Conservation (phyloP, 2,888 invertebrate species). For the Melinaea menophilus region DNA sequence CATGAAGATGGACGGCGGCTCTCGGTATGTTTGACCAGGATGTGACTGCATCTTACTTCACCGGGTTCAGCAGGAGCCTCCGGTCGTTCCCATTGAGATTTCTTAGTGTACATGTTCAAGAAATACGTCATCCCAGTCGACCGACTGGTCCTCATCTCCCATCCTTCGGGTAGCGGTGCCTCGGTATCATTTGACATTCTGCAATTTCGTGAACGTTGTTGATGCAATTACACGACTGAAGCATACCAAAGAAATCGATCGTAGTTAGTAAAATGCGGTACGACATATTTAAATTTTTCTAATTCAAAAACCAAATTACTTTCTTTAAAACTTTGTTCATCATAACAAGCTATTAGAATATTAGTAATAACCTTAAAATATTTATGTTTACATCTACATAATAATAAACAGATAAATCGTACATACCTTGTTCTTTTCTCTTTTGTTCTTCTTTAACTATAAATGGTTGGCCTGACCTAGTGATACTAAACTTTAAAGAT, state of each 20-base stretch:
- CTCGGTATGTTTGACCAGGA: slow-evolving; percentile 94
- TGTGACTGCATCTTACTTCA: slow-evolving; percentile 92
- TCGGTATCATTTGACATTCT: slow-evolving; percentile 70
- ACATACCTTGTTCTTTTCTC: not conserved
- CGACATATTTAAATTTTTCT: no score
- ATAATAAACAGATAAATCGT: not conserved
- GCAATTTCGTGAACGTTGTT: slow-evolving; percentile 44
- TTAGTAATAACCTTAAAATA: slow-evolving; percentile 1
- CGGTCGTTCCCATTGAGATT: slow-evolving; percentile 98
- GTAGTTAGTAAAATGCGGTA: not conserved
- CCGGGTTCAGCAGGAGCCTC: slow-evolving; percentile 87
- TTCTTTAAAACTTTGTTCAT: not conserved
- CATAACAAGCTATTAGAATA: not conserved
- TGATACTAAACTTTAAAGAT: not conserved
- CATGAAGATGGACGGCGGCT: slow-evolving; percentile 97
- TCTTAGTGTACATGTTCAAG: slow-evolving; percentile 96
- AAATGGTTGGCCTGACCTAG: not conserved
- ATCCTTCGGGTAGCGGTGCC: slow-evolving; percentile 88
- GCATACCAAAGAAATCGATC: slow-evolving; percentile 1
- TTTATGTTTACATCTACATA: slow-evolving; percentile 2
- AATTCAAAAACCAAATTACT: no score
- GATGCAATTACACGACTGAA: slow-evolving; percentile 24
- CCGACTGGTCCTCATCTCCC: slow-evolving; percentile 94
- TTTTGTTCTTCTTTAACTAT: not conserved
- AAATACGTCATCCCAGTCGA: slow-evolving; percentile 96